phyloP scores from a whole-genome alignment of 1,140 invertebrate genomes.

The Onthophagus taurus region DNA sequence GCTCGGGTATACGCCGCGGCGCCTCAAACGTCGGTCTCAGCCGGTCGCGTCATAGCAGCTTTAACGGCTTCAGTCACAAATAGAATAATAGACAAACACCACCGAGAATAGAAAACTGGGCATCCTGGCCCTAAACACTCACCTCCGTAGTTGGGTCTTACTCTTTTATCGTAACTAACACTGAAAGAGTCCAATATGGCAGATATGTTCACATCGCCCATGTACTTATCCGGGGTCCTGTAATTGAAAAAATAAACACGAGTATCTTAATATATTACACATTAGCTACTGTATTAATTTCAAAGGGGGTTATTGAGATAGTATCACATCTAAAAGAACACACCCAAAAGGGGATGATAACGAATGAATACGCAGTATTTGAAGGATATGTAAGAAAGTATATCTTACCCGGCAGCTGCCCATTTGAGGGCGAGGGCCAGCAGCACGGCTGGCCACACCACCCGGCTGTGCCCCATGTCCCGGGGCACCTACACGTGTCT shows the following conservation, averaged over 20 bases:
- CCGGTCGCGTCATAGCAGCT: too few relatives aligned
- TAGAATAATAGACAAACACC: too few relatives aligned
- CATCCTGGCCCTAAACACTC: slow-evolving; percentile 49
- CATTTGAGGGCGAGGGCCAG: slow-evolving; percentile 30
- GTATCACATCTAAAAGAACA: too few relatives aligned
- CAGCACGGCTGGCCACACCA: slow-evolving; percentile 34
- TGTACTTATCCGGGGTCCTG: slow-evolving; percentile 52
- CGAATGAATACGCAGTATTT: too few relatives aligned
- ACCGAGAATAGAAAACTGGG: background rate
- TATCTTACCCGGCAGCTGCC: slow-evolving; percentile 30
- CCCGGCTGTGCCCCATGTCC: slow-evolving; percentile 33
- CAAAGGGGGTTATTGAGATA: too few relatives aligned
- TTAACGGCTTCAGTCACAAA: too few relatives aligned
- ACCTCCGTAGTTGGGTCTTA: slow-evolving; percentile 97
- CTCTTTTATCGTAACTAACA: slow-evolving; percentile 93
- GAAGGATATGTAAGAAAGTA: too few relatives aligned
- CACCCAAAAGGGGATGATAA: too few relatives aligned
- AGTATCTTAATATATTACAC: too few relatives aligned
- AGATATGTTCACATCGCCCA: slow-evolving; percentile 85
- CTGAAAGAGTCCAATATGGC: slow-evolving; percentile 87
- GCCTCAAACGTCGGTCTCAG: too few relatives aligned
- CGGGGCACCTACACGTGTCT: slow-evolving; percentile 35
- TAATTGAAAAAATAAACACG: slow-evolving; percentile 12
- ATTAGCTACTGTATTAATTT: too few relatives aligned
- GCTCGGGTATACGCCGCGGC: too few relatives aligned